Evolutionary conservation across 2,888 invertebrate genomes (phyloP).

Genomic region (Rambutsinella grinnellia): DNA sequence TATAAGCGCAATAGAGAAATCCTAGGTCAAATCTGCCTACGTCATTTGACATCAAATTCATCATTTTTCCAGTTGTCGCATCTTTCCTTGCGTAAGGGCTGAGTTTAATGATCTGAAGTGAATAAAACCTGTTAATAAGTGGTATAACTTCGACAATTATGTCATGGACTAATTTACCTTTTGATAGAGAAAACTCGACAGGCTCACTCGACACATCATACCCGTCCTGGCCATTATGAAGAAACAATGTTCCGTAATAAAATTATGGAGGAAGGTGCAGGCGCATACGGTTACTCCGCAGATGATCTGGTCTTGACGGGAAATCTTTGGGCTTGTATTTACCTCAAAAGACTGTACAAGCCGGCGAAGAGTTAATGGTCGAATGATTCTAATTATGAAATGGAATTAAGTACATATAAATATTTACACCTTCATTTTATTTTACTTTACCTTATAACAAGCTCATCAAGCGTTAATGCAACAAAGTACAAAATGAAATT

Average conservation of each 20-base stretch:
- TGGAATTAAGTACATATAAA: no score
- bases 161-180: no score
- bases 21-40: constrained; percentile 93
- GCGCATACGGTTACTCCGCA: constrained; percentile 55
- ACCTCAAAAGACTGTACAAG: constrained; percentile 67
- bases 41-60: constrained; percentile 94
- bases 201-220: constrained; percentile 82
- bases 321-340: constrained; percentile 11
- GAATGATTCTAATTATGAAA: constrained; percentile 76
- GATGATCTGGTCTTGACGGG: constrained; percentile 48
- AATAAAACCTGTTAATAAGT: no score
- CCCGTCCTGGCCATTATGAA: constrained; percentile 66
- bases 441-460: constrained; percentile 41
- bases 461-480: constrained; percentile 33
- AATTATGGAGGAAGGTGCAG: constrained; percentile 77
- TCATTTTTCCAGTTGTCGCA: constrained; percentile 88
- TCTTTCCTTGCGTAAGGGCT: constrained; percentile 88
- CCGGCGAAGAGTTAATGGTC: constrained; percentile 77
- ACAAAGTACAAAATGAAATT: constrained; percentile 38
- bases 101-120: constrained; percentile 82
- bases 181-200: constrained; percentile 87
- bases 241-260: constrained; percentile 91
- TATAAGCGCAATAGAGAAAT: constrained; percentile 72
- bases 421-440: no score
- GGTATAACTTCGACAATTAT: no score